Percentiles rank a stretch among this genome's conserved stretches.
Conservation (phyloP, 2,113 vertebrate genomes). For the Abramis brama region DNA sequence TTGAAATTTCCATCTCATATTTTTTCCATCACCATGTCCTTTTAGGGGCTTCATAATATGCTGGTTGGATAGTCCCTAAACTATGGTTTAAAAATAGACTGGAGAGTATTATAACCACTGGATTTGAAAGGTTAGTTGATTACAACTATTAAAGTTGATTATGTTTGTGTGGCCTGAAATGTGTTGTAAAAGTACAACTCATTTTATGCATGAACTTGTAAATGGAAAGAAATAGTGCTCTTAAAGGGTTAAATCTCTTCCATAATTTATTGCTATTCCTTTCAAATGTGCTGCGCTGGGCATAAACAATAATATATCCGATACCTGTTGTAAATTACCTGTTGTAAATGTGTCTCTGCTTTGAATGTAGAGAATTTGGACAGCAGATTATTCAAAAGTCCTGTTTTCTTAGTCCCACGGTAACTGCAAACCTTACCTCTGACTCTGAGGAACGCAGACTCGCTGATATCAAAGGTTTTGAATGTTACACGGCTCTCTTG, state of each 20-base stretch:
- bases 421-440: slow-evolving; percentile 80
- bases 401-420: not conserved
- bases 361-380: not conserved
- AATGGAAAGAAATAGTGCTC: not conserved
- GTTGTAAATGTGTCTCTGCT: not conserved
- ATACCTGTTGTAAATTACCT: not conserved
- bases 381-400: not conserved
- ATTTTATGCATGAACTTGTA: no score
- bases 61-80: no score
- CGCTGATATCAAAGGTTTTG: slow-evolving; percentile 79
- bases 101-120: no score
- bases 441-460: slow-evolving; percentile 80
- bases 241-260: not conserved
- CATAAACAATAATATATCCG: not conserved
- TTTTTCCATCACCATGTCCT: no score
- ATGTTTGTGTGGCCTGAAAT: no score
- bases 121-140: no score
- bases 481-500: slow-evolving; percentile 80
- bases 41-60: no score
- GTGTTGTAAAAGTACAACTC: no score
- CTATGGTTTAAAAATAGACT: no score
- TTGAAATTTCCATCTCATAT: no score
- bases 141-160: no score
- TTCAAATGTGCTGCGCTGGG: not conserved
- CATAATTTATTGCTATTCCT: not conserved